A percentile compares a stretch with the other conserved stretches of the same genome.
phyloP scores from a whole-genome alignment of 1,140 invertebrate species.

The Steinernema feltiae region DNA sequence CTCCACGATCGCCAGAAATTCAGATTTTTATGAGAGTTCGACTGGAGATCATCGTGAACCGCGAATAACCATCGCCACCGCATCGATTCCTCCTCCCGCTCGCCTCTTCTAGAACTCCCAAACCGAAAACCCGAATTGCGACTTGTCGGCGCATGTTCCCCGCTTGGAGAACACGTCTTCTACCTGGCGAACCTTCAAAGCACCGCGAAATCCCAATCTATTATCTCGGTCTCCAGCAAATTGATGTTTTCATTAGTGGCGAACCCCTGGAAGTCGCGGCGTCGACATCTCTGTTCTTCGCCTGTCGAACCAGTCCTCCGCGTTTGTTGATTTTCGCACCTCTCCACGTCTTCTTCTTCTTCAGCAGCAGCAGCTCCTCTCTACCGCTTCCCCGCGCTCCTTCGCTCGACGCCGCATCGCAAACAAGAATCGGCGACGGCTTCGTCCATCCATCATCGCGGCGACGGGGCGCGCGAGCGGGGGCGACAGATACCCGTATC shows the following conservation, averaged over 20 bases:
- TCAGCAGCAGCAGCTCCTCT: too few relatives aligned
- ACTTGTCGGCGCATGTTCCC: too few relatives aligned
- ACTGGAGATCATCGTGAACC: too few relatives aligned
- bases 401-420: background rate
- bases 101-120: too few relatives aligned
- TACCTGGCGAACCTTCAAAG: background rate
- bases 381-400: background rate
- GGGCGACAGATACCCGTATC: constrained; percentile 4
- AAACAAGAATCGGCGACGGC: constrained; percentile 15
- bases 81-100: too few relatives aligned
- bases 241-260: constrained; percentile 11
- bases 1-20: too few relatives aligned
- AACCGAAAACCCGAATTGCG: too few relatives aligned
- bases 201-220: background rate
- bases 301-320: constrained; percentile 3
- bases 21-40: too few relatives aligned
- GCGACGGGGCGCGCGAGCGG: background rate
- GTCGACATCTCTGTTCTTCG: background rate
- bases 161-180: too few relatives aligned
- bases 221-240: background rate
- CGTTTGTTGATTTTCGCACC: constrained; percentile 13
- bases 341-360: background rate
- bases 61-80: too few relatives aligned
- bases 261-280: background rate
- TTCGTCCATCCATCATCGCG: constrained; percentile 2